Conservation (phyloP, 2,888 invertebrate genomes). For the Ephialtes manifestator region DNA sequence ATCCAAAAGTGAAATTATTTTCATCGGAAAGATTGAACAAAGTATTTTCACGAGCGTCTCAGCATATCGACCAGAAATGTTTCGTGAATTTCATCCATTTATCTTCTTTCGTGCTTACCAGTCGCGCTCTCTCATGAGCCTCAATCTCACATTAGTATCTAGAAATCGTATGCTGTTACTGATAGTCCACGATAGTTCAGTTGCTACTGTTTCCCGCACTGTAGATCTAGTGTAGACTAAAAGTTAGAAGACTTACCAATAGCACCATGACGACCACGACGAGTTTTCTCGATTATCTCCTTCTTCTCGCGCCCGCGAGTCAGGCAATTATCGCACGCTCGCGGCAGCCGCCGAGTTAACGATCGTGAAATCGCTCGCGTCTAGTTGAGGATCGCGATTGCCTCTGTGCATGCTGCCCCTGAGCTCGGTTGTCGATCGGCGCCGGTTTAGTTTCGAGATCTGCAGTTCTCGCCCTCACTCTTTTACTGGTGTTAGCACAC, state of each 20-base stretch:
- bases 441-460: conserved; percentile 25
- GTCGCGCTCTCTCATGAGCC: not conserved
- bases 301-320: conserved; percentile 50
- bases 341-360: conserved; percentile 54
- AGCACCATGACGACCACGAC: conserved; percentile 35
- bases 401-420: not conserved
- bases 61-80: conserved; percentile 7
- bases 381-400: conserved; percentile 20
- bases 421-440: conserved; percentile 4
- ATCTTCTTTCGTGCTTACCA: conserved; percentile 13
- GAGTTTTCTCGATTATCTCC: conserved; percentile 37
- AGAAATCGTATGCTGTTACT: conserved; percentile 34
- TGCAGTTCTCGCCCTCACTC: conserved; percentile 2
- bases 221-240: conserved; percentile 11
- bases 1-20: too few relatives aligned
- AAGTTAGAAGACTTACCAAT: conserved; percentile 1
- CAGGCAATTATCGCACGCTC: conserved; percentile 58
- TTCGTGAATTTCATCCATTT: conserved; percentile 42
- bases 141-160: conserved; percentile 43
- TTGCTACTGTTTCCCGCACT: conserved; percentile 33
- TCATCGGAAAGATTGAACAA: not conserved
- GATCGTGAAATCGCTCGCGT: conserved; percentile 61
- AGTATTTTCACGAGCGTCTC: not conserved
- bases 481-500: not conserved
- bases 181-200: not conserved